These are phyloP conservation scores for Trichogramma evanescens DNA, from an alignment of 2,888 invertebrate genomes.

Conservation along the genomic window DNA sequence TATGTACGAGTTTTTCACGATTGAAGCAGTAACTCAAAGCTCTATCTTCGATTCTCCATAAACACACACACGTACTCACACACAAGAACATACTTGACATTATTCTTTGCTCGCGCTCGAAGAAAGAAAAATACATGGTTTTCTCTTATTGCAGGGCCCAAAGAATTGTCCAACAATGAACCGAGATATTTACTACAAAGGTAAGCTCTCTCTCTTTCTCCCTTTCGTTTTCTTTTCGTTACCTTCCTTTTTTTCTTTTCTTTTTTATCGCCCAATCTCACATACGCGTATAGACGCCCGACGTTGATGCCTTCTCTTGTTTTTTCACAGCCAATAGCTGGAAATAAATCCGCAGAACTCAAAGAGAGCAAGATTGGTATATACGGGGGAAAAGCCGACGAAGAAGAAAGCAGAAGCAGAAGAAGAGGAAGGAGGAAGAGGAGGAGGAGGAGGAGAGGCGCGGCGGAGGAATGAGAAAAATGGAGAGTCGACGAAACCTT, in stretches of 20 bases:
- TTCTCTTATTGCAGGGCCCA: conserved; percentile 56
- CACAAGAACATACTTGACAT: too few relatives aligned
- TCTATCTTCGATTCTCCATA: too few relatives aligned
- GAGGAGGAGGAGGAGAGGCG: neutral
- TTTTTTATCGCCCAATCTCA: too few relatives aligned
- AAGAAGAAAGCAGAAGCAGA: conserved; percentile 3
- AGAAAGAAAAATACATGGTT: neutral
- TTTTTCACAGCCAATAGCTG: conserved; percentile 70
- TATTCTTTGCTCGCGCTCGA: too few relatives aligned
- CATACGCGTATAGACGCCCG: too few relatives aligned
- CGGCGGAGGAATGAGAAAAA: too few relatives aligned
- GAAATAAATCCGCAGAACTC: conserved; percentile 61
- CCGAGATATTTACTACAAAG: conserved; percentile 87
- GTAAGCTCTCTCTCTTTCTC: conserved; percentile 45
- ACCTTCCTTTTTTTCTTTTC: too few relatives aligned
- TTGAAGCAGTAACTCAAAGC: too few relatives aligned
- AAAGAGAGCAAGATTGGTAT: neutral
- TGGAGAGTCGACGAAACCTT: too few relatives aligned
- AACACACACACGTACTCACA: too few relatives aligned
- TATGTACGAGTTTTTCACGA: too few relatives aligned
- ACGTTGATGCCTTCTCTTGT: neutral
- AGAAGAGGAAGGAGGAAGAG: neutral
- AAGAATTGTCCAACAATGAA: conserved; percentile 89
- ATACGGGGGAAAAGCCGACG: neutral
- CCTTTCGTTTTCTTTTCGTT: too few relatives aligned